These are phyloP conservation scores for Gymnoscopelus microlampas DNA, from an alignment of 2,797 vertebrate genomes.

Conservation along the genomic window DNA sequence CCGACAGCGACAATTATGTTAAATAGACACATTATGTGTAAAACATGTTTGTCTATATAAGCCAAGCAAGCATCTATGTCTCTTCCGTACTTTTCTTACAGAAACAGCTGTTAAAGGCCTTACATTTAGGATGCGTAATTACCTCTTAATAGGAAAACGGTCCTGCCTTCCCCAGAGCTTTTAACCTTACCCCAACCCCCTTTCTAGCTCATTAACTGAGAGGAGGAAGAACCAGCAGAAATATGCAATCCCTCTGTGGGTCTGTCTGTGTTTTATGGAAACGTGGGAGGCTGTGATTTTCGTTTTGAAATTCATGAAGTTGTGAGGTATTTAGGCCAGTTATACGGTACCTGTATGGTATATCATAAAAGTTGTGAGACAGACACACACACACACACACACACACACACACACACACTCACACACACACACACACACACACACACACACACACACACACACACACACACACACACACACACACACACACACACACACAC, in stretches of 20 bases:
- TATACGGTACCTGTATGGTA: conserved; percentile 11
- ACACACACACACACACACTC: background rate
- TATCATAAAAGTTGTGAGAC: background rate
- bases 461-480: background rate
- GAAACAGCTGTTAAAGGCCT: conserved; percentile 14
- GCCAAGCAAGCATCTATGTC: no score
- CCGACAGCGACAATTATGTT: no score
- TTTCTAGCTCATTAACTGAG: conserved; percentile 13
- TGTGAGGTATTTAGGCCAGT: conserved; percentile 24
- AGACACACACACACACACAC: conserved; percentile 8
- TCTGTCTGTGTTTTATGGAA: background rate
- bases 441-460: background rate
- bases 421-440: background rate
- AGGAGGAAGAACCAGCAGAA: background rate
- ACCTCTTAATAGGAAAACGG: conserved; percentile 14
- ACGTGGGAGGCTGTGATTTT: background rate
- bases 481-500: background rate
- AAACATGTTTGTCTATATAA: no score
- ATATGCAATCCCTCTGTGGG: background rate
- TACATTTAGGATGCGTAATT: conserved; percentile 1
- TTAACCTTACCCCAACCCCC: background rate
- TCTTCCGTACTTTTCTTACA: no score
- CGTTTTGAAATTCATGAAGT: background rate
- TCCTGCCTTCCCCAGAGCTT: background rate
- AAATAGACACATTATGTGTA: no score